Conservation (phyloP, 1,140 invertebrate species). For the Drosophila subobscura region DNA sequence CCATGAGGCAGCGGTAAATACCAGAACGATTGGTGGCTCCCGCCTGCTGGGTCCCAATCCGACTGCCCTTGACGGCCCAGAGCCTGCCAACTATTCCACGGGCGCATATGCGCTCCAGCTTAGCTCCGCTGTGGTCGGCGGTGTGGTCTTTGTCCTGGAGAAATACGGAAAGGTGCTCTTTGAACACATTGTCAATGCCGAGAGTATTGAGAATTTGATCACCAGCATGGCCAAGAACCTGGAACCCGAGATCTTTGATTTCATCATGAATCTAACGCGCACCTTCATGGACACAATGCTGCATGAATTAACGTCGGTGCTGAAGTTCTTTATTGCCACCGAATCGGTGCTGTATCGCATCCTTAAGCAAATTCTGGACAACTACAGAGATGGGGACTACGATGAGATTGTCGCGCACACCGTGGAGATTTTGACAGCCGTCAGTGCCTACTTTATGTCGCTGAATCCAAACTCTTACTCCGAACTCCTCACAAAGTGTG, state of each 20-base stretch:
- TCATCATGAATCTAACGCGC: slow-evolving; percentile 26
- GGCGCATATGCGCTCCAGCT: slow-evolving; percentile 32
- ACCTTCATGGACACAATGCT: slow-evolving; percentile 43
- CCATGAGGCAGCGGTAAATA: background rate
- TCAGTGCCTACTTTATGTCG: slow-evolving; percentile 44
- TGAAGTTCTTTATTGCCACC: slow-evolving; percentile 51
- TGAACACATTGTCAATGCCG: slow-evolving; percentile 42
- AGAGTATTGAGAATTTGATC: slow-evolving; percentile 41
- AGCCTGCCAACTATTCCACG: slow-evolving; percentile 31
- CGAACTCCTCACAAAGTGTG: slow-evolving; percentile 23
- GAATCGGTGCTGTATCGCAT: slow-evolving; percentile 56
- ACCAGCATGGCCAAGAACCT: slow-evolving; percentile 30
- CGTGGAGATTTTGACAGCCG: slow-evolving; percentile 9
- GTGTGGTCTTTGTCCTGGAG: slow-evolving; percentile 12
- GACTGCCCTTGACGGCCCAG: background rate
- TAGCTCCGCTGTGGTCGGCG: slow-evolving; percentile 33
- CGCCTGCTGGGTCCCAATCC: slow-evolving; percentile 22
- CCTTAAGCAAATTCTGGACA: slow-evolving; percentile 17
- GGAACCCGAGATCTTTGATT: background rate
- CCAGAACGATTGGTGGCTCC: background rate
- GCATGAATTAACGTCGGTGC: slow-evolving; percentile 24
- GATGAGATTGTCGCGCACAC: background rate
- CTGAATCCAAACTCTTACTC: slow-evolving; percentile 56
- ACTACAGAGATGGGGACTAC: background rate
- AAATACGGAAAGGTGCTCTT: slow-evolving; percentile 37